phyloP scores from a whole-genome alignment of 2,797 vertebrate genomes.

The Propithecus perrieri region DNA sequence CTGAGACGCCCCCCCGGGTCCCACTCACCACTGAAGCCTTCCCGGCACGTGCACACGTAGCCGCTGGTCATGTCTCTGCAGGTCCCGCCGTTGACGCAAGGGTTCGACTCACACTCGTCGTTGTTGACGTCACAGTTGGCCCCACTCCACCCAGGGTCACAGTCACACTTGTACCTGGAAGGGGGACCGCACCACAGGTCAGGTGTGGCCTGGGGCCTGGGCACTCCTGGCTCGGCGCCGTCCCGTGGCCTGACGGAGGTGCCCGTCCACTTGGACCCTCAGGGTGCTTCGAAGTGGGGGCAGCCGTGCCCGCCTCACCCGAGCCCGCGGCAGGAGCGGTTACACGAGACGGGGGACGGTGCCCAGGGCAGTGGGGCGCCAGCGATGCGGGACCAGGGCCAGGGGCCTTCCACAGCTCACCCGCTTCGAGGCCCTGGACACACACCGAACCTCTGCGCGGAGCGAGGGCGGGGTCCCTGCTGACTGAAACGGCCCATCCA shows the following conservation, averaged over 20 bases:
- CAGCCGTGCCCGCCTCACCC: fast-evolving
- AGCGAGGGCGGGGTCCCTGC: background rate
- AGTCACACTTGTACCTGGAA: slow-evolving; percentile 92
- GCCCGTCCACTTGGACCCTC: fast-evolving
- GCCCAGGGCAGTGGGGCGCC: fast-evolving
- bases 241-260: fast-evolving
- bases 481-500: fast-evolving
- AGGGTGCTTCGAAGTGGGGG: fast-evolving
- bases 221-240: fast-evolving
- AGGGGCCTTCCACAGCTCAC: fast-evolving
- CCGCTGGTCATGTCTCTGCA: slow-evolving; percentile 98
- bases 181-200: background rate
- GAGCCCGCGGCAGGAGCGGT: fast-evolving
- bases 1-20: fast-evolving
- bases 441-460: background rate
- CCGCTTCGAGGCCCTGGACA: fast-evolving
- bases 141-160: slow-evolving; percentile 95
- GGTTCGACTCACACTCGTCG: slow-evolving; percentile 96
- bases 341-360: fast-evolving
- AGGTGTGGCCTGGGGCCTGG: background rate
- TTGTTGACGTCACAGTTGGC: slow-evolving; percentile 97
- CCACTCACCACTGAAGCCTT: slow-evolving; percentile 95
- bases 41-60: slow-evolving; percentile 94
- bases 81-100: slow-evolving; percentile 95
- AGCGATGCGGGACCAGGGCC: too few relatives aligned